Evolutionary conservation across 1,140 invertebrate genomes (phyloP).

Genomic region (Augochlora pura): DNA sequence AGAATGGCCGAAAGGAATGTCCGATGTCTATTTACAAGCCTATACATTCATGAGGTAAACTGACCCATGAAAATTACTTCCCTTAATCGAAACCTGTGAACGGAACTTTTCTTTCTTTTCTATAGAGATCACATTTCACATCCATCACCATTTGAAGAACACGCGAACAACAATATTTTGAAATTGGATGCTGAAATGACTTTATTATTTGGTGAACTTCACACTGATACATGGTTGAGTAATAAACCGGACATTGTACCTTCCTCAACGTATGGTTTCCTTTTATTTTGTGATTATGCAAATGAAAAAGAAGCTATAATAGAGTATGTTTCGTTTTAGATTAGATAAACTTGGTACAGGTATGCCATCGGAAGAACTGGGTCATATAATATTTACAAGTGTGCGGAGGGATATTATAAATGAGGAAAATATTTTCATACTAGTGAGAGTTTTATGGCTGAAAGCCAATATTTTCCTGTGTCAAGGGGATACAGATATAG

Average conservation of each 20-base stretch:
- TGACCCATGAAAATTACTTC: conserved; percentile 10
- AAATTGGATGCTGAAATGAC: conserved; percentile 82
- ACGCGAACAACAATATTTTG: conserved; percentile 79
- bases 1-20: conserved; percentile 84
- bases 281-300: conserved; percentile 3
- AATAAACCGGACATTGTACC: conserved; percentile 79
- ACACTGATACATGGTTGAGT: conserved; percentile 81
- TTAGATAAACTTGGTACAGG: conserved; percentile 72
- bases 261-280: conserved; percentile 58
- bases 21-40: conserved; percentile 82
- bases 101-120: conserved; percentile 4
- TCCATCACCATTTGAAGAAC: conserved; percentile 79
- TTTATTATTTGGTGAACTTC: conserved; percentile 84
- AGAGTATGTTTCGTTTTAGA: conserved; percentile 36
- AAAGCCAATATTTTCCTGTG: conserved; percentile 80
- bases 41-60: conserved; percentile 80
- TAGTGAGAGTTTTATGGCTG: conserved; percentile 80
- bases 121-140: conserved; percentile 74
- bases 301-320: not conserved
- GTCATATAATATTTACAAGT: conserved; percentile 77
- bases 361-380: conserved; percentile 75
- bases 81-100: not conserved
- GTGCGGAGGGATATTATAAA: conserved; percentile 74
- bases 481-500: conserved; percentile 78
- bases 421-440: conserved; percentile 74